Percentiles rank a stretch among this genome's conserved stretches.
Conservation (phyloP, 2,888 invertebrate genomes). For the Cataglyphis rosenhaueri region DNA sequence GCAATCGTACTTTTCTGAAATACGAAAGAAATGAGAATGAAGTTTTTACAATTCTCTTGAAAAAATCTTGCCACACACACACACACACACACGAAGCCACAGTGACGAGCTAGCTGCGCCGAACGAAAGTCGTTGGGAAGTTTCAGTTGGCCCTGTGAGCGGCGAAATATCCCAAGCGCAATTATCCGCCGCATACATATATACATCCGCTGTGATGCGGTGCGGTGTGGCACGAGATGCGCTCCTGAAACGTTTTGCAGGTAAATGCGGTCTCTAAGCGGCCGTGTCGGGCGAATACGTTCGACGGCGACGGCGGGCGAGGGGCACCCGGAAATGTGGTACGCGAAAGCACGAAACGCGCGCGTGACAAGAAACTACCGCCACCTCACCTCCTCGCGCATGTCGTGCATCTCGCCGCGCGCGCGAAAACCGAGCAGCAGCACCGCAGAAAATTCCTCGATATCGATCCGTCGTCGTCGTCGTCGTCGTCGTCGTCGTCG, state of each 20-base stretch:
- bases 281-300: slow-evolving; percentile 48
- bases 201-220: slow-evolving; percentile 52
- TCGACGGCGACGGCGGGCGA: slow-evolving; percentile 32
- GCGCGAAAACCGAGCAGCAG: slow-evolving; percentile 42
- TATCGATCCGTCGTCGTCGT: slow-evolving; percentile 45
- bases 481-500: too few species aligned
- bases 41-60: neutral
- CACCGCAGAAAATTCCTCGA: slow-evolving; percentile 53
- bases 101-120: slow-evolving; percentile 49
- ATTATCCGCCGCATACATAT: slow-evolving; percentile 65
- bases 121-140: slow-evolving; percentile 78
- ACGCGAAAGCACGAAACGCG: slow-evolving; percentile 47
- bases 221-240: slow-evolving; percentile 40
- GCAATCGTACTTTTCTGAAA: neutral
- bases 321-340: slow-evolving; percentile 38
- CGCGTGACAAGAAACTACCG: slow-evolving; percentile 51
- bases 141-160: slow-evolving; percentile 75
- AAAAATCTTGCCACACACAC: neutral
- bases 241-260: slow-evolving; percentile 62
- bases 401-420: slow-evolving; percentile 44
- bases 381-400: slow-evolving; percentile 18
- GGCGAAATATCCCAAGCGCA: slow-evolving; percentile 73
- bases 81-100: neutral
- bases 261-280: slow-evolving; percentile 54
- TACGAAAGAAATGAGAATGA: neutral